phyloP scores from a whole-genome alignment of 2,113 vertebrate genomes.

The Corynorhinus townsendii region DNA sequence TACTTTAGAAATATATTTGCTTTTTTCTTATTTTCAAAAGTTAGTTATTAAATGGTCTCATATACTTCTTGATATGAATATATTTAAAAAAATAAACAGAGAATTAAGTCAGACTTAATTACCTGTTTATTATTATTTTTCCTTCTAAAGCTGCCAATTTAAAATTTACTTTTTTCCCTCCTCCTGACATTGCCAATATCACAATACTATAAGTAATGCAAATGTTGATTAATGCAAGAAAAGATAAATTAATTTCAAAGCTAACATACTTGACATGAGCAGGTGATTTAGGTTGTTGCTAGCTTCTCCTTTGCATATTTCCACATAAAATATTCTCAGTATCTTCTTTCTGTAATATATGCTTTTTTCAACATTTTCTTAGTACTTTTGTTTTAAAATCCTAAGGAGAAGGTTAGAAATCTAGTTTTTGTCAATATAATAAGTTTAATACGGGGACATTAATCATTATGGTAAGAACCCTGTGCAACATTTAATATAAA shows the following conservation, averaged over 20 bases:
- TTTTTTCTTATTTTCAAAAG: neutral
- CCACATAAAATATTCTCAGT: neutral
- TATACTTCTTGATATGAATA: neutral
- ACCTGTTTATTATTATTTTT: neutral
- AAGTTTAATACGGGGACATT: neutral
- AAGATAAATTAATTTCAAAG: neutral
- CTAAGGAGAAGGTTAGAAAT: neutral
- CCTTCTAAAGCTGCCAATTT: neutral
- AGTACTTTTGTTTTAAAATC: neutral
- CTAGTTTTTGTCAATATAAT: neutral
- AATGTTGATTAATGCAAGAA: neutral
- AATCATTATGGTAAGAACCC: neutral
- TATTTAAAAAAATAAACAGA: neutral
- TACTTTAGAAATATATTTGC: neutral
- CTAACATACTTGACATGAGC: neutral
- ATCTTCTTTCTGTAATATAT: neutral
- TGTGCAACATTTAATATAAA: neutral
- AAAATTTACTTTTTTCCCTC: neutral
- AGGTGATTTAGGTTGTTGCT: neutral
- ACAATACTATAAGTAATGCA: neutral
- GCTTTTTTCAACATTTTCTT: neutral
- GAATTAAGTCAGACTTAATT: neutral
- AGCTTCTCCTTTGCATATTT: neutral
- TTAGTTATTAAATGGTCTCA: neutral
- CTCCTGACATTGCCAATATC: neutral